A percentile compares a stretch with the other conserved stretches of the same genome.
phyloP scores from a whole-genome alignment of 2,797 vertebrate genomes.

The Rhabdomys pumilio region DNA sequence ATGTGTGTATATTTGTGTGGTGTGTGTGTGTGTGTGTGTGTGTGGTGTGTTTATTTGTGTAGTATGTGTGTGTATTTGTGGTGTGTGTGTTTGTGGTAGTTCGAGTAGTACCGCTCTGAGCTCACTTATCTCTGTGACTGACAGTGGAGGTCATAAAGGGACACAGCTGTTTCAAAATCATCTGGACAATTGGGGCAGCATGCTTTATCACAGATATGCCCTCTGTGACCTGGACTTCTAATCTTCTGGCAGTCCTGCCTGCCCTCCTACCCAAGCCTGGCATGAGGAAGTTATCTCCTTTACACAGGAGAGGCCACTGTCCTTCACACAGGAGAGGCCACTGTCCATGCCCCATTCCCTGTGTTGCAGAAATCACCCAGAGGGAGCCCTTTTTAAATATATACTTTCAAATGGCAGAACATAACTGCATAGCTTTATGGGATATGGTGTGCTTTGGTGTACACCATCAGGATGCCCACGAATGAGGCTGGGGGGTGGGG shows the following conservation, averaged over 20 bases:
- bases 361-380: background rate
- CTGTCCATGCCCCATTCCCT: background rate
- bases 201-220: background rate
- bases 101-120: background rate
- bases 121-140: slow-evolving; percentile 25
- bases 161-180: background rate
- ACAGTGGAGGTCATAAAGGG: slow-evolving; percentile 8
- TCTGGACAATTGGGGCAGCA: slow-evolving; percentile 18
- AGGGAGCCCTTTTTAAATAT: background rate
- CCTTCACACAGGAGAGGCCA: background rate
- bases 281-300: background rate
- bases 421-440: background rate
- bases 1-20: background rate
- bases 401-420: background rate
- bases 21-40: background rate
- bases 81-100: background rate
- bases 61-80: background rate
- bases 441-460: background rate
- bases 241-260: background rate
- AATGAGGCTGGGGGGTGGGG: background rate
- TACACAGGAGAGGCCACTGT: background rate
- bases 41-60: background rate
- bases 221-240: background rate
- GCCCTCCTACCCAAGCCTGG: background rate
- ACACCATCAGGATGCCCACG: background rate